These are phyloP conservation scores for Origma solitaria DNA, from an alignment of 2,113 vertebrate species.

Conservation along the genomic window DNA sequence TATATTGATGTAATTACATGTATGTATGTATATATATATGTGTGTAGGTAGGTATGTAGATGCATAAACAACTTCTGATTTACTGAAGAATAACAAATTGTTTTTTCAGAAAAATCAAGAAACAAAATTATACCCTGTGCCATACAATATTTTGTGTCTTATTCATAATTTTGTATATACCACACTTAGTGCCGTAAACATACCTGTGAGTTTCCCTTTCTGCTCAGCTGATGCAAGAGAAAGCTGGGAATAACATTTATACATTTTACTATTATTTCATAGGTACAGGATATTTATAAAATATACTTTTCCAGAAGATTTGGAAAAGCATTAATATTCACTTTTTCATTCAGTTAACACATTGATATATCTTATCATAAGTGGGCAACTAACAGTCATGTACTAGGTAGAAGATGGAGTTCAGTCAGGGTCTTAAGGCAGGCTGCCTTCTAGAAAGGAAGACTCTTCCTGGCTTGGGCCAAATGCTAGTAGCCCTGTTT, in stretches of 20 bases:
- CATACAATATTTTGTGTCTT: not conserved
- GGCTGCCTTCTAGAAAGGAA: not conserved
- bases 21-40: fast-evolving
- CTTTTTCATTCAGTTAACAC: not conserved
- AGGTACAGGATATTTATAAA: not conserved
- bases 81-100: not conserved
- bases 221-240: not conserved
- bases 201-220: not conserved
- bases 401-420: not conserved
- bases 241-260: not conserved
- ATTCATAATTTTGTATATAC: not conserved
- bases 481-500: not conserved
- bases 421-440: not conserved
- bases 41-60: fast-evolving
- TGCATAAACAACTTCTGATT: not conserved
- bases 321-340: not conserved
- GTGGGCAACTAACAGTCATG: not conserved
- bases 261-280: not conserved
- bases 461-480: not conserved
- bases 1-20: not conserved
- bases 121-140: not conserved
- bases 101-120: not conserved
- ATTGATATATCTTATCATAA: not conserved
- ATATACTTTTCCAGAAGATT: not conserved
- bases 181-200: not conserved